These are phyloP conservation scores for Phrynocephalus forsythii DNA, from an alignment of 2,797 vertebrate species.

Conservation along the genomic window DNA sequence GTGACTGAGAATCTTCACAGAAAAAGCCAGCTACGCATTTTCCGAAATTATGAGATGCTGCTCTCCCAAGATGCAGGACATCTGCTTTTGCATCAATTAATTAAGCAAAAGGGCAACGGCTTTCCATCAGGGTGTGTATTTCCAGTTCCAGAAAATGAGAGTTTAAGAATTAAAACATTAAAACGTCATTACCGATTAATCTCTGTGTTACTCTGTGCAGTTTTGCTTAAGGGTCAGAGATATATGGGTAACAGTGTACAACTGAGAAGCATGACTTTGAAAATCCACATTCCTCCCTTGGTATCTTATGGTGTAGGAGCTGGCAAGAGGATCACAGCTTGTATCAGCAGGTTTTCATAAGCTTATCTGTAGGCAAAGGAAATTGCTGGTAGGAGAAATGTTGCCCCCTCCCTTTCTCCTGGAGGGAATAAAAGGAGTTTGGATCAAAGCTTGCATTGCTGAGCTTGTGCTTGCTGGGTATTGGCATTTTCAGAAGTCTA, in stretches of 20 bases:
- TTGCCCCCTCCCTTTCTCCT: conserved; percentile 40
- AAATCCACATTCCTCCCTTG: conserved; percentile 12
- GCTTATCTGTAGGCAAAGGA: conserved; percentile 41
- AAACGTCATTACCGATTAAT: not conserved
- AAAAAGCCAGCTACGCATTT: not conserved
- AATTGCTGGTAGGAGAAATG: conserved; percentile 39
- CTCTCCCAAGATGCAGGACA: not conserved
- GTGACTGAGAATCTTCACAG: no score
- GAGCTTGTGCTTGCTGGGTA: not conserved
- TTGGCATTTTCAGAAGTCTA: conserved; percentile 17
- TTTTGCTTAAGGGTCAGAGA: conserved; percentile 10
- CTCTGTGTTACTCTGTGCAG: not conserved
- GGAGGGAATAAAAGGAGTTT: conserved; percentile 15
- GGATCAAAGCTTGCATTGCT: conserved; percentile 38
- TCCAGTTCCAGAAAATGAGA: not conserved
- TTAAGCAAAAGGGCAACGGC: not conserved
- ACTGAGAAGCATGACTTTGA: conserved; percentile 16
- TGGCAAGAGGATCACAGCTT: conserved; percentile 21
- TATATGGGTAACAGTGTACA: not conserved
- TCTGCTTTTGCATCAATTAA: conserved; percentile 11
- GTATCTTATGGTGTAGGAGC: not conserved
- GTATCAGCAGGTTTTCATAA: conserved; percentile 1
- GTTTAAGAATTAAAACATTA: conserved; percentile 5
- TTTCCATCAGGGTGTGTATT: not conserved
- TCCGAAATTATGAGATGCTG: not conserved